These are phyloP conservation scores for Volucella inanis DNA, from an alignment of 2,888 invertebrate species.

Conservation along the genomic window DNA sequence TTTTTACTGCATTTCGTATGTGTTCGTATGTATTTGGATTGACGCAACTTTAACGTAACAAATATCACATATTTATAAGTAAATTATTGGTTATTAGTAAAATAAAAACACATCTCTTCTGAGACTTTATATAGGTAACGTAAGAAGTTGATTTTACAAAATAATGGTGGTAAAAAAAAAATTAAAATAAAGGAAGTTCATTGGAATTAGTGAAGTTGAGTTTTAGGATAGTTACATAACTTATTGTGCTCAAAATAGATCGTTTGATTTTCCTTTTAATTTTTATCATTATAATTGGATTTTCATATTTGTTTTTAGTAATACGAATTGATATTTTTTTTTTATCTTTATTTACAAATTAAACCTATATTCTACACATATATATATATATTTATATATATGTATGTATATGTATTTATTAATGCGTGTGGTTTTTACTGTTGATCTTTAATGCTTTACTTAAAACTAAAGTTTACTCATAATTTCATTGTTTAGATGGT, in stretches of 20 bases:
- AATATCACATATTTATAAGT: conserved; percentile 48
- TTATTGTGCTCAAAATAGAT: conserved; percentile 62
- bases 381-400: background rate
- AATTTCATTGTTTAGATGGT: conserved; percentile 67
- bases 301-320: conserved; percentile 15
- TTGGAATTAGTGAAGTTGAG: conserved; percentile 16
- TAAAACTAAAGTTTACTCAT: conserved; percentile 63
- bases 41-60: conserved; percentile 18
- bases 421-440: conserved; percentile 41
- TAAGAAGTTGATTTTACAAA: conserved; percentile 42
- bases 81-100: conserved; percentile 21
- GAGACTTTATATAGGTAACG: background rate
- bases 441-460: conserved; percentile 68
- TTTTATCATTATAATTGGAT: background rate
- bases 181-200: conserved; percentile 5
- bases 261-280: conserved; percentile 37
- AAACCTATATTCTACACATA: conserved; percentile 55
- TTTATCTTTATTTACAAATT: conserved; percentile 62
- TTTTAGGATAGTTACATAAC: conserved; percentile 48
- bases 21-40: conserved; percentile 4
- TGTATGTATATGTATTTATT: conserved; percentile 23
- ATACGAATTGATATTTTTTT: conserved; percentile 48
- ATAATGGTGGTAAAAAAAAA: conserved; percentile 9
- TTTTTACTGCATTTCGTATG: background rate
- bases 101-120: conserved; percentile 1